These are phyloP conservation scores for Salarias fasciatus DNA, from an alignment of 2,797 vertebrate genomes.

Conservation along the genomic window DNA sequence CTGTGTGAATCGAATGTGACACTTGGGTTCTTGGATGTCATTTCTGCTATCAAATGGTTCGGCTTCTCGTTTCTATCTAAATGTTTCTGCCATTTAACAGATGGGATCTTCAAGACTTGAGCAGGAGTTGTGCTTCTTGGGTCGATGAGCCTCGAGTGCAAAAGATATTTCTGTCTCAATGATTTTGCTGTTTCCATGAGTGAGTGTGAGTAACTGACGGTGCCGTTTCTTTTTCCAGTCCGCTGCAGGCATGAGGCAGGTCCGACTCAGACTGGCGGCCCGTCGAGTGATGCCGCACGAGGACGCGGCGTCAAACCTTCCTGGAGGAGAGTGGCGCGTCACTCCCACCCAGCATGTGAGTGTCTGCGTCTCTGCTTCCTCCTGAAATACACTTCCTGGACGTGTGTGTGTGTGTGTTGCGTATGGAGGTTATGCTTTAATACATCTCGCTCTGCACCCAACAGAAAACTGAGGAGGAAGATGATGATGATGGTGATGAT, in stretches of 20 bases:
- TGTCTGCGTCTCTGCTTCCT: constrained; percentile 35
- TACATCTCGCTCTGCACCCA: constrained; percentile 33
- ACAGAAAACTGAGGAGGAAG: constrained; percentile 67
- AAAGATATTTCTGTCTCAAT: not conserved
- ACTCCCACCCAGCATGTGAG: constrained; percentile 82
- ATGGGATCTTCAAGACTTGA: not conserved
- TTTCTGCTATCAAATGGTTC: no score
- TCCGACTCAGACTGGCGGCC: constrained; percentile 85
- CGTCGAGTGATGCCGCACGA: constrained; percentile 71
- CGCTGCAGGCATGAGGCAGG: constrained; percentile 81
- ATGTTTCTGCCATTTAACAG: no score
- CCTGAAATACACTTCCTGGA: constrained; percentile 32
- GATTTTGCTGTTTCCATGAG: constrained; percentile 16
- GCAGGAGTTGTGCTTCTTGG: not conserved
- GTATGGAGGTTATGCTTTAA: constrained; percentile 8
- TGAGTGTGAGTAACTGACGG: constrained; percentile 51
- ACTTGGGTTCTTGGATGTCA: no score
- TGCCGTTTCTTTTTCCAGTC: constrained; percentile 77
- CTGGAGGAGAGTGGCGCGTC: constrained; percentile 74
- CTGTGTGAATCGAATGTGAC: no score
- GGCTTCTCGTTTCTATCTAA: no score
- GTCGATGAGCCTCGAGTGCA: not conserved
- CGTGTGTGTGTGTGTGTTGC: not conserved
- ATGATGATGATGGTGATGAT: constrained; percentile 46
- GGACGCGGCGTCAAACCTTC: constrained; percentile 66